phyloP scores from a whole-genome alignment of 2,888 invertebrate genomes.

The Atethmia centrago region DNA sequence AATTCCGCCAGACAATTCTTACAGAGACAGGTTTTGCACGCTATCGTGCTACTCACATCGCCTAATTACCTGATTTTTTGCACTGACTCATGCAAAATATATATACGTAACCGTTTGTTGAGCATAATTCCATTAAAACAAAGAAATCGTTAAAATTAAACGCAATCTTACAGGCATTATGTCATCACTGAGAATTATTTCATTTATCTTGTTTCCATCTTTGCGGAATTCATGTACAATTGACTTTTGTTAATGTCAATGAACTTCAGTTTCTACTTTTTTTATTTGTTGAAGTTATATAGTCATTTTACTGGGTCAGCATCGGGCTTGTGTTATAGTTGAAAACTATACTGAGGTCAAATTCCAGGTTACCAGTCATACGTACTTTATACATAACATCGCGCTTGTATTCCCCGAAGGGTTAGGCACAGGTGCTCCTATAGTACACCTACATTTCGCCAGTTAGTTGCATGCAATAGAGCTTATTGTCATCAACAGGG shows the following conservation, averaged over 20 bases:
- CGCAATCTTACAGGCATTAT: constrained; percentile 48
- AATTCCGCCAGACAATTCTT: constrained; percentile 49
- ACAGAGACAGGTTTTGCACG: constrained; percentile 50
- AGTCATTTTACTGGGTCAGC: background rate
- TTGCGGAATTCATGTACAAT: constrained; percentile 37
- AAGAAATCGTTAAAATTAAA: constrained; percentile 49
- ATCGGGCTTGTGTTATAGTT: background rate
- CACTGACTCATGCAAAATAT: constrained; percentile 52
- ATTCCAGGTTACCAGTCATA: background rate
- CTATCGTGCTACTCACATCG: constrained; percentile 44
- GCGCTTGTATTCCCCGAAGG: too few species aligned
- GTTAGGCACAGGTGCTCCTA: too few species aligned
- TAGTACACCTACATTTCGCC: too few species aligned
- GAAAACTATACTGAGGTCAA: background rate
- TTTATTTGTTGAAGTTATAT: background rate
- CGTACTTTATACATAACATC: too few species aligned
- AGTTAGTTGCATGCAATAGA: too few species aligned
- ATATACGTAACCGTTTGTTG: constrained; percentile 45
- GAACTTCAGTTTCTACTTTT: constrained; percentile 18
- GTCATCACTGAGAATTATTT: constrained; percentile 46
- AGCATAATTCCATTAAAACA: constrained; percentile 40
- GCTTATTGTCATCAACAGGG: too few species aligned
- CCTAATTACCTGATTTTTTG: constrained; percentile 52
- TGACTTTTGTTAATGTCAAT: constrained; percentile 19
- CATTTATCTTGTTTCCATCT: constrained; percentile 29